Conservation (phyloP, 2,797 vertebrate species). For the Calcarius lapponicus region DNA sequence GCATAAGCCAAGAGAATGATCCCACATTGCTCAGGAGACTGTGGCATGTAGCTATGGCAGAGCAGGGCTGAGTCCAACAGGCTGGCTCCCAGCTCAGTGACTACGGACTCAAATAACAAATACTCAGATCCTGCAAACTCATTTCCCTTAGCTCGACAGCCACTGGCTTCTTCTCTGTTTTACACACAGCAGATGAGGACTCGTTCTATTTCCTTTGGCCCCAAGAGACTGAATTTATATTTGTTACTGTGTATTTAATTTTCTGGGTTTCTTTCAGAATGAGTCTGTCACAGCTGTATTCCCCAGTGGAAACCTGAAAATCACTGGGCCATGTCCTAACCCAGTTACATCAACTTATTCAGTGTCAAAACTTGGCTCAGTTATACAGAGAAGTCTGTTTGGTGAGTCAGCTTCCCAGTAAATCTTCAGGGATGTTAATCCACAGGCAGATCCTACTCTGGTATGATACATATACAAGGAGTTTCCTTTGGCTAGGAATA, state of each 20-base stretch:
- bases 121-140: background rate
- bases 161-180: background rate
- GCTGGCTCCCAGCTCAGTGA: background rate
- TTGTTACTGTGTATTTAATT: conserved; percentile 1
- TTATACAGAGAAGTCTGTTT: background rate
- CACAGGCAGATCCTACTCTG: background rate
- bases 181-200: background rate
- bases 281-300: conserved; percentile 1
- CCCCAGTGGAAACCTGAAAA: conserved; percentile 6
- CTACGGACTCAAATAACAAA: background rate
- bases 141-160: background rate
- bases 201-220: background rate
- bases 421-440: background rate
- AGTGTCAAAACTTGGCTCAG: conserved; percentile 17
- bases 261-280: background rate
- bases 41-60: rapidly evolving
- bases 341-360: conserved; percentile 15
- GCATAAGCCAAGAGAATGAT: rapidly evolving
- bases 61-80: background rate
- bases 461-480: background rate
- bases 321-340: background rate
- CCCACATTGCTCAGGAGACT: background rate
- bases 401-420: conserved; percentile 10
- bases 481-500: conserved; percentile 22
- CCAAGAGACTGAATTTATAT: background rate